Base-by-base conservation (phyloP, 2,797 vertebrate genomes). In the Acanthurus lineatus region DNA sequence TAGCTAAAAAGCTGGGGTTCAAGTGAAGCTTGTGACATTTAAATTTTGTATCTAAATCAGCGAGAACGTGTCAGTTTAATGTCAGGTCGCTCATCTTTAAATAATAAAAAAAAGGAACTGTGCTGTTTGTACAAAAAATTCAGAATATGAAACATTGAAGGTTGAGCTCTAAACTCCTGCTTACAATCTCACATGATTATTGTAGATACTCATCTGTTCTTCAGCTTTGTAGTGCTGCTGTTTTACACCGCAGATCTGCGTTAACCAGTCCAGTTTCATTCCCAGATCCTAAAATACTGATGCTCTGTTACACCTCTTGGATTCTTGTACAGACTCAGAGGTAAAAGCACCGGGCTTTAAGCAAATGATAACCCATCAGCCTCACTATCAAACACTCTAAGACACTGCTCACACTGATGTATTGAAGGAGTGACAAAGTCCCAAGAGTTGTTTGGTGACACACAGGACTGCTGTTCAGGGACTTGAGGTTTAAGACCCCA, bases 21-120 rank as follows among this genome's bases (percentile, higher is more conserved):
- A 38, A 73, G 35, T n/a, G 0, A 45, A 61, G 6, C 28, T 17
- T 7, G 15, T 67, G 75, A 32, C 61, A 49, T 79, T 69, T 56
- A 53, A 54, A 53, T 48, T 5, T n/a, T 45, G 11, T 28, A 42
- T 58, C 12, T 42, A 40, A 15, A 59, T 67, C 3, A 38, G 17
- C 40, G 3, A 15, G 15, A 71, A 11, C 15, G 20, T 22, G 11
- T 68, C 48, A 57, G 32, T 48, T 32, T 52, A 53, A 59, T 67
- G 42, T 47, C 56, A 70, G 32, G 11, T 42, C 35, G 6, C 19
- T 59, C 16, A 9, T 76, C 38, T 63, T 22, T 12, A 67, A 57
- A 20, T 25, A 32, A 32, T 32, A 32, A 32, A 32, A 32, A 32
- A 32, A 32, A 32, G 4, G 25, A 25, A 25, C 25, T 25, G 25